Conservation (phyloP, 2,888 invertebrate genomes). For the Oligia latruncula region DNA sequence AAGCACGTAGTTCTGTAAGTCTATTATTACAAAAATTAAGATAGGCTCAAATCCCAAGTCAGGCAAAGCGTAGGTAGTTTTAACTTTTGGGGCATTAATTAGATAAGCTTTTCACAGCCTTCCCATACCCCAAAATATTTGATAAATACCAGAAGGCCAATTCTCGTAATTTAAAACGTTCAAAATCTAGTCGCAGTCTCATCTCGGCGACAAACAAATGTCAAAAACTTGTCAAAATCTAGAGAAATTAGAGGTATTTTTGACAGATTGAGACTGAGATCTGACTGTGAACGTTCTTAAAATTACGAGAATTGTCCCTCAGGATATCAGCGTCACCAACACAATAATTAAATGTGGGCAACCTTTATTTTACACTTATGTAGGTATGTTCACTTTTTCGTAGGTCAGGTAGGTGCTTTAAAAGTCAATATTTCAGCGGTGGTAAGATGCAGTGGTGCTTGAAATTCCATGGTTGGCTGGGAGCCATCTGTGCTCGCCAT, state of each 20-base stretch:
- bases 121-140: neutral
- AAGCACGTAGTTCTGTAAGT: no score
- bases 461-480: slow-evolving; percentile 52
- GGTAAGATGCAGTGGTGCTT: slow-evolving; percentile 39
- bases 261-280: no score
- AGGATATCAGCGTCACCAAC: neutral
- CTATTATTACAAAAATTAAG: neutral
- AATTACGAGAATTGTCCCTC: no score
- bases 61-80: neutral
- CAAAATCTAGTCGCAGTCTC: no score
- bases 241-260: no score
- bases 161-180: no score
- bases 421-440: slow-evolving; percentile 36
- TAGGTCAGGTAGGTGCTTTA: neutral
- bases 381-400: neutral
- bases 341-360: neutral
- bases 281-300: no score
- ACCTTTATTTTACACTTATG: neutral
- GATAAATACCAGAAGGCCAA: neutral
- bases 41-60: neutral
- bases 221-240: no score
- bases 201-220: no score
- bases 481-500: slow-evolving; percentile 51
- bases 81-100: neutral
- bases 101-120: neutral